Base-by-base conservation (phyloP, 2,888 invertebrate genomes). In the Agelastica alni region DNA sequence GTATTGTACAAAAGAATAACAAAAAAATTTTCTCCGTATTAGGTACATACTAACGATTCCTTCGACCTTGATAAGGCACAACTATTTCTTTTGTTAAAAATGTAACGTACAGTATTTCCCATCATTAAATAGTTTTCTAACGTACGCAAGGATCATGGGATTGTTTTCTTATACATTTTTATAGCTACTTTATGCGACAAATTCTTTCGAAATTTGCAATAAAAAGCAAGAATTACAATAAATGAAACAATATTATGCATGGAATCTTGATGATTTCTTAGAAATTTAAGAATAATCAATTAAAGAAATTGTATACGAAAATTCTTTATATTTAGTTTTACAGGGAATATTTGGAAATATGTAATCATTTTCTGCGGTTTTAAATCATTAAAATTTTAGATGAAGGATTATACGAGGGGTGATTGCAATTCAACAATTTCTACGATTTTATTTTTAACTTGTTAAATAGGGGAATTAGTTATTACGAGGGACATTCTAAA, bases 21-120 rank as follows among this genome's bases (percentile, higher is more conserved):
- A 16, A 32, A 53, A 53, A 39, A 52, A 44, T 18, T 26, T 48
- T 36, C 37, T 31, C 48, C 53, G 31, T 39, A 48, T 48, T 49
- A 46, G 52, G 53, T 12, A 30, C 32, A 49, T 44, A 39, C 45
- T 42, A 44, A 49, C 49, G 44, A 44, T 49, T 31, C 20, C 18
- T 7, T 30, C 45, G 39, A 22, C 55, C 55, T 55, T 55, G 55
- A 45, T 14, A 18, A 41, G 34, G 46, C 26, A 55, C 41, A 45
- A 48, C 42, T 20, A 51, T 45, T 51, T 37, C 51, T 55, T 55
- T 55, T 51, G 51, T 55, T 26, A 34, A 26, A 28, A 28, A 46
- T 4, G 32, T 42, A 55, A 46, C 46, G 46, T 51, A 13, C 31
- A 22, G 41, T 42, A n/a, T 32, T 45, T 55, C 55, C 37, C 51